These are phyloP conservation scores for Neocloeon triangulifer DNA, from an alignment of 1,140 invertebrate genomes.

Conservation along the genomic window DNA sequence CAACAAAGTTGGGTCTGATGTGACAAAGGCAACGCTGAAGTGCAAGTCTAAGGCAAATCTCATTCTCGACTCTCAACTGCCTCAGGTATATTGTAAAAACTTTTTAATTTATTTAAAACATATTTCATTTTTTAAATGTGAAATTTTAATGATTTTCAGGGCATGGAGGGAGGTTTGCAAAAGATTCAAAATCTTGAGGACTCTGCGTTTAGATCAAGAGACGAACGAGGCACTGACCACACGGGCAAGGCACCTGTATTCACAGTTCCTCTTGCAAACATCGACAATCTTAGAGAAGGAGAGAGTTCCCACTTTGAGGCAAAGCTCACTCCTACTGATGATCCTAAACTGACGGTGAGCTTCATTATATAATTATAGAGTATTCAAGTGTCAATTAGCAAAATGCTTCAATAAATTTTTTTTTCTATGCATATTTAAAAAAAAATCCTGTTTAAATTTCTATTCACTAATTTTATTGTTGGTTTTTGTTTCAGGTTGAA, in stretches of 20 bases:
- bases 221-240: conserved; percentile 42
- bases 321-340: conserved; percentile 72
- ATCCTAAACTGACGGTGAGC: conserved; percentile 68
- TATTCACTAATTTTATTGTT: conserved; percentile 3
- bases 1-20: conserved; percentile 77
- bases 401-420: conserved; percentile 8
- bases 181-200: conserved; percentile 86
- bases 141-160: conserved; percentile 19
- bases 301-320: conserved; percentile 92
- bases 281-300: conserved; percentile 64
- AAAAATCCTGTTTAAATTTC: no score
- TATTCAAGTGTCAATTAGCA: no score
- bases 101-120: neutral
- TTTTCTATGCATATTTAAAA: conserved; percentile 4
- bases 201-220: conserved; percentile 44
- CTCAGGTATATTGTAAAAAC: conserved; percentile 29
- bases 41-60: conserved; percentile 78
- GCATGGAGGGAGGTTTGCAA: conserved; percentile 79
- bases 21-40: conserved; percentile 61
- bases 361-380: neutral
- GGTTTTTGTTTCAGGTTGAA: conserved; percentile 37
- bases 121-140: neutral
- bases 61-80: conserved; percentile 85
- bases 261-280: conserved; percentile 67
- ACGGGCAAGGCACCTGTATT: conserved; percentile 70